Evolutionary conservation across 2,797 vertebrate species (phyloP).

Genomic region (Galaxias olidus): DNA sequence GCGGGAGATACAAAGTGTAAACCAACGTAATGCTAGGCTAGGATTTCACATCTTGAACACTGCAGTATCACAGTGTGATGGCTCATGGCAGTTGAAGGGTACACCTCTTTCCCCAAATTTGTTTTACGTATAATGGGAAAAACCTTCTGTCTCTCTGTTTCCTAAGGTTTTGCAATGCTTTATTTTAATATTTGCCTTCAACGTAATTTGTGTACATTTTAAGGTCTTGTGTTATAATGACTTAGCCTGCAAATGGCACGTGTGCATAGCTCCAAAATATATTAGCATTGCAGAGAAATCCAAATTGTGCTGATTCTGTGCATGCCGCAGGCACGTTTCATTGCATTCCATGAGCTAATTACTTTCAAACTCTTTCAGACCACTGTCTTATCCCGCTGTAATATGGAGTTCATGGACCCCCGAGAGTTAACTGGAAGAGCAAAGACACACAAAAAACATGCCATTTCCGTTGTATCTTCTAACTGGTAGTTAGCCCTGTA

Average conservation of each 20-base stretch:
- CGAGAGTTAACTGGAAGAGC: slow-evolving; percentile 39
- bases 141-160: too few species aligned
- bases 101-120: too few species aligned
- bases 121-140: too few species aligned
- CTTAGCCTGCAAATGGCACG: slow-evolving; percentile 3
- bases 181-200: too few species aligned
- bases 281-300: slow-evolving; percentile 27
- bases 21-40: slow-evolving; percentile 36
- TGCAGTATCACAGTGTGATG: slow-evolving; percentile 2
- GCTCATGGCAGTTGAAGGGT: slow-evolving; percentile 18
- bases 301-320: slow-evolving; percentile 39
- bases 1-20: slow-evolving; percentile 28
- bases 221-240: slow-evolving; percentile 2
- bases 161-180: too few species aligned
- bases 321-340: slow-evolving; percentile 33
- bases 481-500: slow-evolving; percentile 26
- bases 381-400: slow-evolving; percentile 41
- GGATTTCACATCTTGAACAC: slow-evolving; percentile 28
- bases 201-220: slow-evolving; percentile 27
- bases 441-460: slow-evolving; percentile 33
- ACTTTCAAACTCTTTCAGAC: slow-evolving; percentile 42
- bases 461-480: slow-evolving; percentile 34
- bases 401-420: slow-evolving; percentile 34
- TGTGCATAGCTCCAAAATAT: slow-evolving; percentile 18
- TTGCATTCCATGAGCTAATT: slow-evolving; percentile 55